Conservation (phyloP, 2,797 vertebrate genomes). For the Macropodus opercularis region DNA sequence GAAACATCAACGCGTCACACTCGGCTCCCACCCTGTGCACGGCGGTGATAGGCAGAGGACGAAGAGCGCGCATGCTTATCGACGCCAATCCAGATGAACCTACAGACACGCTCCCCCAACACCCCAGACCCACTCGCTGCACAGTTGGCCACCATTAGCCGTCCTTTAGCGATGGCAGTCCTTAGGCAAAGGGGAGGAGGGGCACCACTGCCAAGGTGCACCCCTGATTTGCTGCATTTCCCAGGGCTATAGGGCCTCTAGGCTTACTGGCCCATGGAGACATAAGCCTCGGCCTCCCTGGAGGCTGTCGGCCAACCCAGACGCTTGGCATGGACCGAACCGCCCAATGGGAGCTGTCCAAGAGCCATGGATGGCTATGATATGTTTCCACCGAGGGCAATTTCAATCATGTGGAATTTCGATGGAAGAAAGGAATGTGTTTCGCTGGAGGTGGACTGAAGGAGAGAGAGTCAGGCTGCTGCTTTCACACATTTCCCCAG, state of each 20-base stretch:
- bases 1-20: slow-evolving; percentile 58
- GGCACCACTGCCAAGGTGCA: slow-evolving; percentile 77
- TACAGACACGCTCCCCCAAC: slow-evolving; percentile 80
- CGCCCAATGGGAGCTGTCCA: slow-evolving; percentile 75
- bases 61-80: slow-evolving; percentile 82
- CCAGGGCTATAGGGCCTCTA: slow-evolving; percentile 74
- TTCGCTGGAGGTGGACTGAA: slow-evolving; percentile 70
- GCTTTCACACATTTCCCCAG: slow-evolving; percentile 44
- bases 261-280: slow-evolving; percentile 85
- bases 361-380: slow-evolving; percentile 82
- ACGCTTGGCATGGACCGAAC: slow-evolving; percentile 75
- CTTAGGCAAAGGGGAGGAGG: slow-evolving; percentile 74
- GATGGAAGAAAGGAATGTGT: slow-evolving; percentile 80
- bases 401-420: slow-evolving; percentile 80
- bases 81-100: slow-evolving; percentile 86
- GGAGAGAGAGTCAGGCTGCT: slow-evolving; percentile 43
- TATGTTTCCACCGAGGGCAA: slow-evolving; percentile 82
- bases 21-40: slow-evolving; percentile 73
- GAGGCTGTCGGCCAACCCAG: slow-evolving; percentile 82
- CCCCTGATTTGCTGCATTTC: slow-evolving; percentile 80
- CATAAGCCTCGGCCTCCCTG: slow-evolving; percentile 79
- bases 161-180: slow-evolving; percentile 78
- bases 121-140: slow-evolving; percentile 76
- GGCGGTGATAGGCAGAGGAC: slow-evolving; percentile 81
- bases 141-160: slow-evolving; percentile 80